Evolutionary conservation across 2,113 vertebrate species (phyloP), one percentile per base, ranked within the genome.

Genomic region (Podarcis cretensis): DNA sequence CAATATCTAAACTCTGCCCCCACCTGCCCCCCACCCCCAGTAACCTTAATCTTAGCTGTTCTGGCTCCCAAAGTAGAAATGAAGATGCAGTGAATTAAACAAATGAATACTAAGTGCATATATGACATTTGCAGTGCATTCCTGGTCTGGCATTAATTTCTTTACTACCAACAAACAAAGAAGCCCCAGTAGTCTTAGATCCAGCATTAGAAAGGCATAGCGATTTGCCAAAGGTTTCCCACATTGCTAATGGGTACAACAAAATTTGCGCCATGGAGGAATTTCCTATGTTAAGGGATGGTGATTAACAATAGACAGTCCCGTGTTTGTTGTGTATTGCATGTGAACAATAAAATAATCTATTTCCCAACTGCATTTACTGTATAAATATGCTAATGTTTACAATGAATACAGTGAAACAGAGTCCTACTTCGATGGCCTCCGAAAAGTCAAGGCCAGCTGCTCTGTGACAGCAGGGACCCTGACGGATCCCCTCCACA

Each of bases 401-500:
- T 78, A n/a, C 3, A 16, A 35, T 14, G 32, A 35, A 35, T 35
- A 20, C n/a, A 35, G 2, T 27, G 43, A 57, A 77, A 74, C 10
- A 30, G 40, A 76, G 35, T 35, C 66, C 23, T 74, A 6, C 35
- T 59, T 75, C 43, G 37, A n/a, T 14, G 35, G 71, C 13, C 37
- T 76, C 66, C 16, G 10, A 10, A 54, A n/a, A 74, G 1, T 81
- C 30, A 48, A n/a, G 54, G 57, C 69, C 71, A 83, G 73, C 87
- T 95, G 89, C 66, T 83, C 77, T 84, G 23, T 87, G 92, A 82
- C 89, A 93, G 77, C 80, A 93, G 84, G 89, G 88, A 87, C 74
- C 76, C 93, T 92, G 90, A 78, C 89, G 87, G 86, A 92, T 93
- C 84, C 81, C 80, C 83, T 92, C 94, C 92, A 73, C 32, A 79